Base-by-base conservation (phyloP, 2,888 invertebrate genomes). In the Limnephilus marmoratus region DNA sequence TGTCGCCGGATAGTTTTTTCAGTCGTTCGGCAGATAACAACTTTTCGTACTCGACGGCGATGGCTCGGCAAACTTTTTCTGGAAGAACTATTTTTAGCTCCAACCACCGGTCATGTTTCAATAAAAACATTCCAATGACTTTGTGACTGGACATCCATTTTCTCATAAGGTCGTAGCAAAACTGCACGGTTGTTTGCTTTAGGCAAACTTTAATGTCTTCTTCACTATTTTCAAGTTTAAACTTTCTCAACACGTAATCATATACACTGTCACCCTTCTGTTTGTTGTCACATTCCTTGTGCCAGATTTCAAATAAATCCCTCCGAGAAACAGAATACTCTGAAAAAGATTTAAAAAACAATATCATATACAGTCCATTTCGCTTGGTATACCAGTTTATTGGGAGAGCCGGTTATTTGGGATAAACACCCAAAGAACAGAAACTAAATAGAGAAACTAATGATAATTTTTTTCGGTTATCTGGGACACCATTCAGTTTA, bases 81-180 rank as follows among this genome's bases (percentile, higher is more conserved):
- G 68, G 68, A 24, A 68, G 68, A 68, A n/a, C 24, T 24, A 68
- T 24, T 24, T 68, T 68, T 68, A 24, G 68, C 2, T 68, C 68
- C 11, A 68, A 68, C 68, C 68, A 68, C 9, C 68, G 18, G 68
- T 68, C 68, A 2, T 68, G 24, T 68, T 24, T 68, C n/a, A 68
- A 68, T 68, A 68, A 68, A 68, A 68, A 68, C 68, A 68, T 68
- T n/a, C 68, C 68, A n/a, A 68, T 68, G 68, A 68, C 68, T n/a
- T 68, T 68, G 24, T 68, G 68, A 24, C 68, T 68, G 24, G 68
- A 68, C 68, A 68, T 68, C 68, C 68, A 68, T 68, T 68, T 68
- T 68, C 68, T 68, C 68, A 68, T 24, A 9, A 68, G 68, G 68
- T 68, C 68, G 68, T 68, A 68, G 24, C 68, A 68, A 68, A 68